Base-by-base conservation (phyloP, 37 sponge, comb jelly and placozoan species). In the Oscarella lobularis region DNA sequence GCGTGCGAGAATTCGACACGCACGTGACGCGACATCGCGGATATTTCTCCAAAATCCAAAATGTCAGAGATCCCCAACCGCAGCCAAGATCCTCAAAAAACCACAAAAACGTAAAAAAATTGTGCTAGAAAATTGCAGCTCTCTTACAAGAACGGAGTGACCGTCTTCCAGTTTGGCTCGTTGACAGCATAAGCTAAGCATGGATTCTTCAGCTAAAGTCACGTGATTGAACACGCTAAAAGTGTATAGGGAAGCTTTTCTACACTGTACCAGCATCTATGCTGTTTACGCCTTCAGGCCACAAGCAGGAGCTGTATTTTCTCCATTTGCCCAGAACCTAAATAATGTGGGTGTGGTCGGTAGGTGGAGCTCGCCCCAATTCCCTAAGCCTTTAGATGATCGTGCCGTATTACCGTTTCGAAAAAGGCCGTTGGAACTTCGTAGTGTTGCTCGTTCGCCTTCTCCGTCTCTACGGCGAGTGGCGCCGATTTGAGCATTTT, bases 401-500 rank as follows among this genome's bases (percentile, higher is more conserved):
- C n/a, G n/a, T n/a, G n/a, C n/a, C n/a, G n/a, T n/a, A n/a, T 48
- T 20, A 75, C 76, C 65, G 35, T 38, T 40, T 39, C 4, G 65
- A 66, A 75, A 31, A 75, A 75, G n/a, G 5, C 76, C 35, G 76
- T 75, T 29, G 76, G 76, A 29, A 75, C 76, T 75, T 75, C 76
- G 38, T 75, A 75, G 76, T 75, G 76, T n/a, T 75, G 76, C 3
- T 75, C 76, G 2, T 75, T 75, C 36, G 76, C 76, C 48, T 75
- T 67, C 40, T 67, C 76, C 2, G 76, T 75, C 2, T 75, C 2
- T 27, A 75, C 31, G 35, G 76, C 76, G 29, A 75, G 4, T 67
- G 48, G 76, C 31, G 3, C 3, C 32, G 2, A 34, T 67, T 75
- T 75, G 31, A 75, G 76, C 38, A 29, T 75, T 40, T 75, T 31